Evolutionary conservation across 2,797 vertebrate genomes (phyloP).

Genomic region (Otus scops): DNA sequence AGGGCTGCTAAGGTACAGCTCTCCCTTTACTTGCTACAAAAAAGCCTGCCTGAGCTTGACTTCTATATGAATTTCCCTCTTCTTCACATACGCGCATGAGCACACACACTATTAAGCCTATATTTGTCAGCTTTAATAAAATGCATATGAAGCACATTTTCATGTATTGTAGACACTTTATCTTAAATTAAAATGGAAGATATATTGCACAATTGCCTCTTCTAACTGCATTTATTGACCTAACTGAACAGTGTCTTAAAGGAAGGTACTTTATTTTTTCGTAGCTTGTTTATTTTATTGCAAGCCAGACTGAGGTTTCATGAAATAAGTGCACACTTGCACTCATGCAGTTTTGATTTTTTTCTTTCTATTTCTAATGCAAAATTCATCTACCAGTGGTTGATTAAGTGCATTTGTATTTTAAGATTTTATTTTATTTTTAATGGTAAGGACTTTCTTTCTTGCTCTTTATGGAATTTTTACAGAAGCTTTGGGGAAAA

Average conservation of each 20-base stretch:
- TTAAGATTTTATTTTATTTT: background rate
- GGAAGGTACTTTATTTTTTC: background rate
- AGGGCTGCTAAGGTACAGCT: background rate
- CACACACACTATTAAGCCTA: background rate
- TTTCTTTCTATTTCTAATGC: background rate
- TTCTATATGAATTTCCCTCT: background rate
- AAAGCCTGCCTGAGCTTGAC: background rate
- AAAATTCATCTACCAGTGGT: background rate
- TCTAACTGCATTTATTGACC: background rate
- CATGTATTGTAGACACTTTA: background rate
- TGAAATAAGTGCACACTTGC: background rate
- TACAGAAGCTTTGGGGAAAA: background rate
- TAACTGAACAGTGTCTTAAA: background rate
- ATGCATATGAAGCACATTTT: background rate
- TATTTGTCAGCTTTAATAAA: slow-evolving; percentile 30
- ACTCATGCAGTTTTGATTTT: background rate
- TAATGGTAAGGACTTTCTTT: background rate
- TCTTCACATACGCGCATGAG: background rate
- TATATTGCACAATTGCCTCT: background rate
- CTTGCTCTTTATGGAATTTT: background rate
- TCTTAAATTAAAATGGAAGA: slow-evolving; percentile 6
- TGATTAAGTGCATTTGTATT: background rate
- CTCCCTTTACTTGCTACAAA: background rate
- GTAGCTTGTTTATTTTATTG: background rate
- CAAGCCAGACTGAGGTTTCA: background rate